Evolutionary conservation across 1,140 invertebrate species (phyloP).

Genomic region (Achatina immaculata): DNA sequence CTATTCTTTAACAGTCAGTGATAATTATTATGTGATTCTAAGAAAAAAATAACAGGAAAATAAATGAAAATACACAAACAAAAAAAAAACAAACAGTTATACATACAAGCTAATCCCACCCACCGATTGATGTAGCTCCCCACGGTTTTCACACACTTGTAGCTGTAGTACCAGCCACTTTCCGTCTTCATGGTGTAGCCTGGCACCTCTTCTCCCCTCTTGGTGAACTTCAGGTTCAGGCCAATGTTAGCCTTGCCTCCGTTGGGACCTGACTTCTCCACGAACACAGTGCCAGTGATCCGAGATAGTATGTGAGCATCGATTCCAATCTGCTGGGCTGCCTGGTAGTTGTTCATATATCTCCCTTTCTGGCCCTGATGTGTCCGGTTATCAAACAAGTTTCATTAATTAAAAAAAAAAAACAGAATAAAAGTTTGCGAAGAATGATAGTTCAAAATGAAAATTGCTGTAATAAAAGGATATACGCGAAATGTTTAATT

Average conservation of each 20-base stretch:
- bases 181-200: constrained; percentile 83
- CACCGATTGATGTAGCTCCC: constrained; percentile 77
- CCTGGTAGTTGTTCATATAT: constrained; percentile 65
- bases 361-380: constrained; percentile 25
- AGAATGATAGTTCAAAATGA: neutral
- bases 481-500: no score
- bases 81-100: no score
- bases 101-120: no score
- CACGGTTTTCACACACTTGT: constrained; percentile 81
- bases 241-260: constrained; percentile 84
- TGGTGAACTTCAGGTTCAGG: constrained; percentile 91
- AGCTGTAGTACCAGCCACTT: constrained; percentile 84
- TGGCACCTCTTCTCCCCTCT: constrained; percentile 78
- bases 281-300: constrained; percentile 83
- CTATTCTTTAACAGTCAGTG: no score
- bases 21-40: no score
- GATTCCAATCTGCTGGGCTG: constrained; percentile 77
- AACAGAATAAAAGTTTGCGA: neutral
- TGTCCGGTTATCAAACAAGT: neutral
- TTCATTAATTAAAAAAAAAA: neutral
- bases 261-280: constrained; percentile 51
- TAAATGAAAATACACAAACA: no score
- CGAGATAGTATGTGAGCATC: constrained; percentile 81
- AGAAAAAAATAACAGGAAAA: no score
- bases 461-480: neutral